These are phyloP conservation scores for Limanda limanda DNA, from an alignment of 2,113 vertebrate genomes.

Conservation along the genomic window DNA sequence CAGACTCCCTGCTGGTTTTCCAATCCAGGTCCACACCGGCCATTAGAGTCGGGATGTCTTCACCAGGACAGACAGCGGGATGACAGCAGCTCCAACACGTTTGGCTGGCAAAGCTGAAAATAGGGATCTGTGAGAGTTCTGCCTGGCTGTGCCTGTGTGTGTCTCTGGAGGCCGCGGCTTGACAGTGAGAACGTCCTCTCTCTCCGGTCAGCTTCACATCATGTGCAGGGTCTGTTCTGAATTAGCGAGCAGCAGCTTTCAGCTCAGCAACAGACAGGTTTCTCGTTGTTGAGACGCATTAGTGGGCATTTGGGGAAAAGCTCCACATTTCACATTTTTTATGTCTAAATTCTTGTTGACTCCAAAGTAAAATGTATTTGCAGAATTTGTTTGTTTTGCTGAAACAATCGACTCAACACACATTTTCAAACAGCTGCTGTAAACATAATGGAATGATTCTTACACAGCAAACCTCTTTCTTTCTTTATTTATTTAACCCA, in stretches of 20 bases:
- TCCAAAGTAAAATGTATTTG: too few species aligned
- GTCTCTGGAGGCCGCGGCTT: neutral
- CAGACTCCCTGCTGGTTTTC: neutral
- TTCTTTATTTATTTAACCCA: too few species aligned
- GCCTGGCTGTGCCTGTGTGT: neutral
- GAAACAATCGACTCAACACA: neutral
- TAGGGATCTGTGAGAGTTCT: neutral
- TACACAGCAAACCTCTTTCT: neutral
- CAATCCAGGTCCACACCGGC: neutral
- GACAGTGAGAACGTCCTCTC: neutral
- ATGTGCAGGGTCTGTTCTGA: neutral
- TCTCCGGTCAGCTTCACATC: neutral
- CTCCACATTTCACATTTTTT: too few species aligned
- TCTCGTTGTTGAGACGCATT: too few species aligned
- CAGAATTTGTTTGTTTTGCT: neutral
- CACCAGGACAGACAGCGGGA: neutral
- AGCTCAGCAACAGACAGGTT: too few species aligned
- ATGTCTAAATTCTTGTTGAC: neutral
- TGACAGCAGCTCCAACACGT: neutral
- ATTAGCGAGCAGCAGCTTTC: neutral
- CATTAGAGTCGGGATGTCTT: neutral
- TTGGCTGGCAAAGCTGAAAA: slow-evolving; percentile 6
- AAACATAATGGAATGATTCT: neutral
- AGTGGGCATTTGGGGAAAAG: too few species aligned
- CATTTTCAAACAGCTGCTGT: neutral